Conservation (phyloP, 1,140 invertebrate genomes). For the Metopolophium dirhodum region DNA sequence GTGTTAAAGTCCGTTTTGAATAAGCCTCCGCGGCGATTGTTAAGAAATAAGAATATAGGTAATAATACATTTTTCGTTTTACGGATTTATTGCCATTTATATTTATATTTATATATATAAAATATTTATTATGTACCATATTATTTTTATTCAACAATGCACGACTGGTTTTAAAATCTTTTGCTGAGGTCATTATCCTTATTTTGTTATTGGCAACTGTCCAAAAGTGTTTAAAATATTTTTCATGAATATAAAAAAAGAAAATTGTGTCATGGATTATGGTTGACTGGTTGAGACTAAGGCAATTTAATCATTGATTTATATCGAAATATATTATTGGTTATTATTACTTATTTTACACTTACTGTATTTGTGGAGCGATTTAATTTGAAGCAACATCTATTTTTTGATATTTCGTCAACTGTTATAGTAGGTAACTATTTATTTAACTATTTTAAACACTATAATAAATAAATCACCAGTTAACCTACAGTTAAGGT, state of each 20-base stretch:
- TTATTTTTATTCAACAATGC: background rate
- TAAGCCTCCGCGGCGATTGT: background rate
- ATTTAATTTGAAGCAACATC: background rate
- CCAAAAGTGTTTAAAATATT: background rate
- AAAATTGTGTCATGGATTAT: background rate
- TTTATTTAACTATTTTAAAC: background rate
- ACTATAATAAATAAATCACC: background rate
- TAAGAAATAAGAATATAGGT: background rate
- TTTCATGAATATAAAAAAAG: background rate
- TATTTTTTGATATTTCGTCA: background rate
- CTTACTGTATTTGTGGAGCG: background rate
- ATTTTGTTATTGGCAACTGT: background rate
- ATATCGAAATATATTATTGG: background rate
- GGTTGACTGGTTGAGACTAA: background rate
- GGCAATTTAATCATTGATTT: background rate
- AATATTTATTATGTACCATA: background rate
- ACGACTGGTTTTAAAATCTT: background rate
- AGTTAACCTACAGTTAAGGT: too few species aligned
- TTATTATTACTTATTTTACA: background rate
- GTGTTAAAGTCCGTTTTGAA: background rate
- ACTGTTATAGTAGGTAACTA: background rate
- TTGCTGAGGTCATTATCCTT: conserved; percentile 5
- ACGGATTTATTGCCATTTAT: background rate
- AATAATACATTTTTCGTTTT: background rate
- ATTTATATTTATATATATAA: background rate